Conservation (phyloP, 2,113 vertebrate genomes). For the Okapia johnstoni region DNA sequence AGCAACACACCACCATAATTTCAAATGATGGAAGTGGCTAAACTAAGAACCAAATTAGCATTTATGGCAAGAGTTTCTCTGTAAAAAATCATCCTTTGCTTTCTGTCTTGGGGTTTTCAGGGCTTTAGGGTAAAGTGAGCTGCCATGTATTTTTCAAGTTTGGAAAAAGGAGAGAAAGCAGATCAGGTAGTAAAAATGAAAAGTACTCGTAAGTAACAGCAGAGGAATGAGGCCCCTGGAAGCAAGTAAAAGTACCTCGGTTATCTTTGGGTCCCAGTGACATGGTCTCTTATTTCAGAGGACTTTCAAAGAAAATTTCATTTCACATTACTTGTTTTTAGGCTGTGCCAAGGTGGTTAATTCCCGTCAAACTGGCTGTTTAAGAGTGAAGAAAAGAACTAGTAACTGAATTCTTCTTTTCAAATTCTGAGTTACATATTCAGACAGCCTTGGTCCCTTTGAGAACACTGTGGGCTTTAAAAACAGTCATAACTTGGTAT, state of each 20-base stretch:
- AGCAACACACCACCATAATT: not conserved
- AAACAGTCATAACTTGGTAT: not conserved
- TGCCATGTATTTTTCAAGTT: constrained; percentile 22
- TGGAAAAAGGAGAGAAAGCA: constrained; percentile 20
- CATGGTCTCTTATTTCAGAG: not conserved
- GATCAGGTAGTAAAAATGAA: not conserved
- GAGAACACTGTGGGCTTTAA: not conserved
- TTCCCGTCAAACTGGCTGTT: constrained; percentile 10
- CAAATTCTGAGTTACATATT: not conserved
- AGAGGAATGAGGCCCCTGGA: not conserved
- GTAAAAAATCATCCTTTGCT: not conserved
- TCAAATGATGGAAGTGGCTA: not conserved
- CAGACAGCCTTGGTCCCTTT: not conserved
- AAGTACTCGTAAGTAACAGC: not conserved
- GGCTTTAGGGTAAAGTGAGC: not conserved
- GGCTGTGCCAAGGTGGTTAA: not conserved
- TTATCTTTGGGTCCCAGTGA: not conserved
- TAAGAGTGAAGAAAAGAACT: not conserved
- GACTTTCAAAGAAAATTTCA: constrained; percentile 31
- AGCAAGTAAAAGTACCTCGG: not conserved
- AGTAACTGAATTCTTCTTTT: not conserved
- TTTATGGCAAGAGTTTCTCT: not conserved
- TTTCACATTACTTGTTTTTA: constrained; percentile 26
- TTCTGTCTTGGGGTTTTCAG: not conserved
- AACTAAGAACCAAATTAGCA: not conserved